Evolutionary conservation across 2,797 vertebrate genomes (phyloP), one percentile per base, ranked within the genome.

Genomic region (Bufotes viridis): DNA sequence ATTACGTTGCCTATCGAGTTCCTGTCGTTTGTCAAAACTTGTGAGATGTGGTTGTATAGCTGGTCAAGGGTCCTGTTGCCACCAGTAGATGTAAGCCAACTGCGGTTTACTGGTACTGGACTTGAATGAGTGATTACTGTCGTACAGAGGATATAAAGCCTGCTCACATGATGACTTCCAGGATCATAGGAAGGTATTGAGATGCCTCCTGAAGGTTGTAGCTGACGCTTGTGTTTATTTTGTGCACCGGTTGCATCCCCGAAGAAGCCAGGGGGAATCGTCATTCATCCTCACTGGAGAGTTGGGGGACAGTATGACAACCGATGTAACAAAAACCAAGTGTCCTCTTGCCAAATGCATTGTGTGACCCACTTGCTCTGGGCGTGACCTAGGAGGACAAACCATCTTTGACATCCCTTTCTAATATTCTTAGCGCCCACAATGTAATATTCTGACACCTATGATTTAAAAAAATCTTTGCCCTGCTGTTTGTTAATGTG

Each of bases 11-110:
- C 12, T 42, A 49, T 20, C 14, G 24, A 67, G 60, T 76, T 82
- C 86, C 80, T 76, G 85, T 65, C 22, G 3, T 87, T 70, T 81
- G 69, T 72, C 58, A 87, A 51, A 76, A 83, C 14, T 72, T 63
- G 60, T 42, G 63, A 61, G 61, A 42, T 79, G 74, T 65, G 51
- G 51, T 58, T 60, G 70, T 24, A 17, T 61, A 61, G 83, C 87
- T 34, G 67, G 81, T 22, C 81, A 69, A 61, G 60, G 79, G 81
- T 84, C 18, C 51, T 22, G 11, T 70, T 78, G 9, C 24, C 70
- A 20, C 18, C 60, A 57, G 58, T 57, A 57, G 42, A 60, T 53
- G 55, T 57, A 51, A 58, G 13, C 3, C 53, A 1, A 34, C 57
- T 55, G 3, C 58, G 14, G 72, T 60, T 0, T 60, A 13, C 69